phyloP scores from a whole-genome alignment of 2,113 vertebrate species.

The Spea bombifrons region DNA sequence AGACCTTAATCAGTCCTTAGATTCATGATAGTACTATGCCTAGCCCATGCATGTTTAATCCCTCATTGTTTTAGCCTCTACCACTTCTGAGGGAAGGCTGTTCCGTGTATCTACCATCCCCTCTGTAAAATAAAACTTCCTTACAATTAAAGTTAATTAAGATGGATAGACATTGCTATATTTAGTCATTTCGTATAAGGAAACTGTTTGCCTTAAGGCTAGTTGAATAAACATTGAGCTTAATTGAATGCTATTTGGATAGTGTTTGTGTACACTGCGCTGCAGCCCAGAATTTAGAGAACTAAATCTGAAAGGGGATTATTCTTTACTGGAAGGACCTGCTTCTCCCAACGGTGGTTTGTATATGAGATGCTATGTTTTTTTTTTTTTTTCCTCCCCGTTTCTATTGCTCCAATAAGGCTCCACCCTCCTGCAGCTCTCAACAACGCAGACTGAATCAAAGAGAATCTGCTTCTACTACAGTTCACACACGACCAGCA shows the following conservation, averaged over 20 bases:
- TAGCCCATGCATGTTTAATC: no score
- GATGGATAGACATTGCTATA: not conserved
- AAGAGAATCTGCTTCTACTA: conserved; percentile 47
- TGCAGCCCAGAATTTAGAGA: conserved; percentile 40
- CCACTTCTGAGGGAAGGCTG: no score
- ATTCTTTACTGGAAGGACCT: conserved; percentile 46
- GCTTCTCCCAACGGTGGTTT: not conserved
- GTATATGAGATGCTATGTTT: not conserved
- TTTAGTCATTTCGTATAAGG: not conserved
- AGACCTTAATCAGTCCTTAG: no score
- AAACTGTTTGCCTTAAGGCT: not conserved
- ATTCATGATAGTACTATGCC: no score
- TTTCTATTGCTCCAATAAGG: conserved; percentile 55
- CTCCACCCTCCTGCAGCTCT: conserved; percentile 70
- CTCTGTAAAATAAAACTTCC: no score
- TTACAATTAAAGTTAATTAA: not conserved
- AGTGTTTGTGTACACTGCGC: not conserved
- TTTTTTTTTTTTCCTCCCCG: conserved; percentile 26
- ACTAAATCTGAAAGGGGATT: conserved; percentile 49
- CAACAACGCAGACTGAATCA: conserved; percentile 55
- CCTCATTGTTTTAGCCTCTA: no score
- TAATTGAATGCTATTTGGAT: not conserved
- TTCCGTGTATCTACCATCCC: no score
- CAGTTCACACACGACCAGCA: conserved; percentile 42
- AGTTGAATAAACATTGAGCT: not conserved